Percentiles rank a stretch among this genome's conserved stretches.
phyloP scores from a whole-genome alignment of 2,888 invertebrate species.

The Steinernema carpocapsae region DNA sequence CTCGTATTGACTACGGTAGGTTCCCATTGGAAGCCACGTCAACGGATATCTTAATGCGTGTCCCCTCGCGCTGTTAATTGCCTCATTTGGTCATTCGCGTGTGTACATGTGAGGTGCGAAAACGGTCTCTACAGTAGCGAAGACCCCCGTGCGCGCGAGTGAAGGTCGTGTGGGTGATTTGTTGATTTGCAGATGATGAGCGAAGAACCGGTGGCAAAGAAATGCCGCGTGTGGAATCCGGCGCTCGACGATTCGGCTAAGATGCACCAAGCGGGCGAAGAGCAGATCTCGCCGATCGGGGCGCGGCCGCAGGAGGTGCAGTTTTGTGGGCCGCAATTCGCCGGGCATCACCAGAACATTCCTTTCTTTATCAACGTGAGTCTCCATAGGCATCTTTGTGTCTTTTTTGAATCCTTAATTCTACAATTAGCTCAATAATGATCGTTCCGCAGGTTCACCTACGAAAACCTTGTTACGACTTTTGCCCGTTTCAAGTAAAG shows the following conservation, averaged over 20 bases:
- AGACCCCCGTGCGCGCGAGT: no score
- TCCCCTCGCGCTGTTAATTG: neutral
- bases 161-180: neutral
- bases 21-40: neutral
- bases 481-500: no score
- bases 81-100: neutral
- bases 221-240: constrained; percentile 60
- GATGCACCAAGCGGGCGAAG: neutral
- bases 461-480: no score
- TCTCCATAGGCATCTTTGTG: no score
- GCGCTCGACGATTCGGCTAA: constrained; percentile 45
- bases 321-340: constrained; percentile 5
- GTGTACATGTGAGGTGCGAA: neutral
- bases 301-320: neutral
- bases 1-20: constrained; percentile 24
- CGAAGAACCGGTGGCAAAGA: constrained; percentile 53
- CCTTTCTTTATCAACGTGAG: constrained; percentile 26
- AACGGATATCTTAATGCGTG: neutral
- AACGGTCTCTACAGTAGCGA: no score
- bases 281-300: neutral
- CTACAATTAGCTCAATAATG: no score
- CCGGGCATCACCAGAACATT: neutral
- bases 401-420: no score
- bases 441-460: no score
- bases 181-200: constrained; percentile 41